A percentile compares a stretch with the other conserved stretches of the same genome.
Conservation (phyloP, 2,797 vertebrate species). For the Eulemur mongoz region DNA sequence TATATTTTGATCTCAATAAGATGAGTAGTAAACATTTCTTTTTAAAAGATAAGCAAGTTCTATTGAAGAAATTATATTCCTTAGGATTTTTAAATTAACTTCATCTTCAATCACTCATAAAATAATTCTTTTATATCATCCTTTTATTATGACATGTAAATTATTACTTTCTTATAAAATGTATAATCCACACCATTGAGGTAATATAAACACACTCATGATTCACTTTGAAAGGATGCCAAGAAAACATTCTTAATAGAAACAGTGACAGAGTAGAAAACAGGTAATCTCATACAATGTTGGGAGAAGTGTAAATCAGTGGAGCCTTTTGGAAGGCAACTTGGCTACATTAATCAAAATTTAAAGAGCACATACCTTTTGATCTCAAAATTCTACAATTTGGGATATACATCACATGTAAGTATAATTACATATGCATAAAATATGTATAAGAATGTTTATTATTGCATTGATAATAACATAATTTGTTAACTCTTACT, state of each 20-base stretch:
- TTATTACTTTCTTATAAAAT: constrained; percentile 55
- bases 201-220: not conserved
- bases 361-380: not conserved
- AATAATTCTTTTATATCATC: constrained; percentile 66
- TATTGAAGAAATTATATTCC: constrained; percentile 59
- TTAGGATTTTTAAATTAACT: constrained; percentile 72
- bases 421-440: not conserved
- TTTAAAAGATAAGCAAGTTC: constrained; percentile 70
- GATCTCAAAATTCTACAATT: not conserved
- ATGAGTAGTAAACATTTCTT: constrained; percentile 65
- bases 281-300: not conserved
- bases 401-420: not conserved
- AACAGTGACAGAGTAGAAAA: not conserved
- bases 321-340: not conserved
- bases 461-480: not conserved
- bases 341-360: not conserved
- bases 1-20: constrained; percentile 63
- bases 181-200: not conserved
- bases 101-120: constrained; percentile 45
- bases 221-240: constrained; percentile 17
- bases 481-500: not conserved
- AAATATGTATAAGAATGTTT: not conserved
- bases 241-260: constrained; percentile 25
- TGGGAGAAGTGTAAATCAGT: not conserved
- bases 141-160: constrained; percentile 42